A percentile compares a stretch with the other conserved stretches of the same genome.
These are phyloP conservation scores for Ceratina japonica DNA, from an alignment of 1,140 invertebrate species.

Conservation along the genomic window DNA sequence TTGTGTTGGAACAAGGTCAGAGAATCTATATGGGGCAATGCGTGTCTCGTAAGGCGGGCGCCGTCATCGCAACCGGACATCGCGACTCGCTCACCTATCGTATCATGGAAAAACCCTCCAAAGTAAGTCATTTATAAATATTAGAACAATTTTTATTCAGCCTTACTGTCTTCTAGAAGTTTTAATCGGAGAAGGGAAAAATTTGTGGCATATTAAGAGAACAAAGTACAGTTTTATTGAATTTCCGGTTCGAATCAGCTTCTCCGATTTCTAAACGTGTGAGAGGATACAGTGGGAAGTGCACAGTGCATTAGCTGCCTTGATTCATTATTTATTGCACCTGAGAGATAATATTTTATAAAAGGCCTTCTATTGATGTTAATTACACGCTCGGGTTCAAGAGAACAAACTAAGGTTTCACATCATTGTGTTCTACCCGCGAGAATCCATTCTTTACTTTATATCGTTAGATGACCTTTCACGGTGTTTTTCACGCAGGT, in stretches of 20 bases:
- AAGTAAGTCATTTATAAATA: slow-evolving; percentile 56
- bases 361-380: slow-evolving; percentile 5
- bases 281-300: too few relatives aligned
- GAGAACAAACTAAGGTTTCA: not conserved
- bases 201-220: not conserved
- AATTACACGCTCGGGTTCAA: not conserved
- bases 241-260: not conserved
- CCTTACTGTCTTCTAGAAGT: not conserved
- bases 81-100: slow-evolving; percentile 76
- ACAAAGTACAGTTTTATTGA: not conserved
- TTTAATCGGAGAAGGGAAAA: not conserved
- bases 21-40: slow-evolving; percentile 79
- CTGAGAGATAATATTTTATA: slow-evolving; percentile 12
- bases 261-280: slow-evolving; percentile 1
- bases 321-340: slow-evolving; percentile 13
- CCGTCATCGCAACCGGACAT: slow-evolving; percentile 78
- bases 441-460: not conserved
- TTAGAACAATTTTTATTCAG: not conserved
- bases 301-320: not conserved
- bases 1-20: slow-evolving; percentile 70
- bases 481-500: not conserved
- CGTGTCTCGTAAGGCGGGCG: slow-evolving; percentile 79
- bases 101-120: slow-evolving; percentile 77
- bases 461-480: not conserved
- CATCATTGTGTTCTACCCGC: not conserved